Base-by-base conservation (phyloP, 2,888 invertebrate genomes). In the Drosophila multiciliata region DNA sequence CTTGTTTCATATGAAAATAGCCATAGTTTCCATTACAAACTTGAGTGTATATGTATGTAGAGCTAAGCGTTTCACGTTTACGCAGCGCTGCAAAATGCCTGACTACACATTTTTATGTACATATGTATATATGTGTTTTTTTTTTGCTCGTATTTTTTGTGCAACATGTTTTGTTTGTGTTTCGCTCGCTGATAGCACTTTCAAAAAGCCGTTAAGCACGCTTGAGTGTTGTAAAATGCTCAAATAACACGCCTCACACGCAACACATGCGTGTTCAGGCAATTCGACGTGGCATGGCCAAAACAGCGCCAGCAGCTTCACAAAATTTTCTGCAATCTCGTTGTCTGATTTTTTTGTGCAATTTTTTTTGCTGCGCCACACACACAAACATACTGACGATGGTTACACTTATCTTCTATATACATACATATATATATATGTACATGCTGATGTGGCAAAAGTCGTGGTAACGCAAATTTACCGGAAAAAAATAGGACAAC, bases 141-240 rank as follows among this genome's bases (percentile, higher is more conserved):
- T 35, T 66, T 63, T 38, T 57, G 17, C n/a, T 11, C 17, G n/a
- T 65, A 32, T 54, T 63, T 76, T 63, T 59, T 33, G 20, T 32
- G 38, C 36, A 49, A 49, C 15, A 33, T 60, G 50, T 54, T 66
- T 63, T 64, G 52, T 38, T 55, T 64, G 49, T 63, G 42, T 55
- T 60, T 59, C 29, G 35, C 52, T 59, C 32, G 26, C 66, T 73
- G 86, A 86, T 82, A 70, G 83, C 83, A 85, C 69, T 88, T 88
- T 89, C 73, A 89, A 85, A 89, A 89, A 73, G 84, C 85, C 89
- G 88, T 89, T 87, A 87, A 87, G 87, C 85, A 85, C 82, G 89
- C 85, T 79, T 76, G 83, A 83, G 89, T 88, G 89, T 80, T 87
- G 84, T 89, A 84, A 83, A 87, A 87, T 73, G 87, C 67, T 86